phyloP scores from a whole-genome alignment of 2,888 invertebrate genomes.

The Dromius quadrimaculatus region DNA sequence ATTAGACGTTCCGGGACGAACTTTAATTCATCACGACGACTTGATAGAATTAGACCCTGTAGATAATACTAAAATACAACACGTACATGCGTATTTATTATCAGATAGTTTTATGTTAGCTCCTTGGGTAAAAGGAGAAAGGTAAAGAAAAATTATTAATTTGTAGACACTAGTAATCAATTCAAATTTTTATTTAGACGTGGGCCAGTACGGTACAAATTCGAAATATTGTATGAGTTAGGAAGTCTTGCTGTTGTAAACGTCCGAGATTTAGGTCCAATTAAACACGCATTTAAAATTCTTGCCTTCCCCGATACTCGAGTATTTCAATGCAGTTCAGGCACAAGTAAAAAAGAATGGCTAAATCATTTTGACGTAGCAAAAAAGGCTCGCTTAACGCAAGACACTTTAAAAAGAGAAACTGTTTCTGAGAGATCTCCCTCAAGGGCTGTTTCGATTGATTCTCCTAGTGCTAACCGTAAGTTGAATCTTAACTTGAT shows the following conservation, averaged over 20 bases:
- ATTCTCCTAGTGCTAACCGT: constrained; percentile 66
- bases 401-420: constrained; percentile 70
- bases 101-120: constrained; percentile 93
- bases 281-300: constrained; percentile 94
- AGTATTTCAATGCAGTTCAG: constrained; percentile 90
- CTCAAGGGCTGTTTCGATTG: constrained; percentile 66
- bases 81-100: constrained; percentile 92
- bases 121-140: constrained; percentile 72
- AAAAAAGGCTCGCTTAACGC: constrained; percentile 82
- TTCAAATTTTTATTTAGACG: constrained; percentile 64
- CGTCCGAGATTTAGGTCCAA: constrained; percentile 88
- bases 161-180: not conserved
- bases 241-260: constrained; percentile 95
- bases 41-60: constrained; percentile 89
- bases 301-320: constrained; percentile 94
- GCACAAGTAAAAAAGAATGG: constrained; percentile 84
- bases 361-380: constrained; percentile 91
- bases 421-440: constrained; percentile 66
- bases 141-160: not conserved
- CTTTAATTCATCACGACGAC: constrained; percentile 91
- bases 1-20: constrained; percentile 80
- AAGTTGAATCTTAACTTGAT: constrained; percentile 55
- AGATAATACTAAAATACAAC: constrained; percentile 86
- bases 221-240: constrained; percentile 85
- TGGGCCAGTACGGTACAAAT: constrained; percentile 85